Evolutionary conservation across 2,888 invertebrate genomes (phyloP).

Genomic region (Melanchra persicariae): DNA sequence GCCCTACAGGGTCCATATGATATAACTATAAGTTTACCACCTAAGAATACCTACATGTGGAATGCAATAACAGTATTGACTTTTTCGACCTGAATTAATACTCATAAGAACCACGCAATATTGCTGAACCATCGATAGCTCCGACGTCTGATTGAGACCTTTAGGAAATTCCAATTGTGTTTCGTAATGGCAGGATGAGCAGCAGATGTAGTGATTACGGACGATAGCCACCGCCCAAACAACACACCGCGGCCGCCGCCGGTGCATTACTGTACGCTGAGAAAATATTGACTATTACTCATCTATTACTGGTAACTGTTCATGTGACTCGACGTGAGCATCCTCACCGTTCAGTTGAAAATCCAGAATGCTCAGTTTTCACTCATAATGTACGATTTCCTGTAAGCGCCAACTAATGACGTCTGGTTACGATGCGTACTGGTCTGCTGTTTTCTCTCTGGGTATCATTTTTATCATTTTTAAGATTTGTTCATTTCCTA

Average conservation of each 20-base stretch:
- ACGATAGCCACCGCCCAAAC: constrained; percentile 37
- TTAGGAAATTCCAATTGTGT: constrained; percentile 27
- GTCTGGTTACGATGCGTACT: constrained; percentile 66
- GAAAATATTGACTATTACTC: constrained; percentile 56
- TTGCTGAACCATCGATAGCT: constrained; percentile 1
- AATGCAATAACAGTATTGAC: too few relatives aligned
- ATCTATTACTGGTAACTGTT: constrained; percentile 46
- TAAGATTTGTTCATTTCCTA: constrained; percentile 58
- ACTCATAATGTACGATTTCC: constrained; percentile 77
- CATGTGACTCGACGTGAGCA: constrained; percentile 52
- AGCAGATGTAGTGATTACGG: constrained; percentile 48
- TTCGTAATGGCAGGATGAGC: constrained; percentile 44
- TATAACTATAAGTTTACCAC: too few relatives aligned
- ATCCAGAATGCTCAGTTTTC: constrained; percentile 75
- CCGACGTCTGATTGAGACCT: constrained; percentile 28
- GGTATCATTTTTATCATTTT: constrained; percentile 71
- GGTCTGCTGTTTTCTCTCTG: constrained; percentile 72
- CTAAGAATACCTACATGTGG: too few relatives aligned
- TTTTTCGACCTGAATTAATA: too few relatives aligned
- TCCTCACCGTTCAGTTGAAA: constrained; percentile 70
- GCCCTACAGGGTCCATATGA: too few relatives aligned
- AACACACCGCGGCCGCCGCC: constrained; percentile 7
- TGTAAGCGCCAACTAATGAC: constrained; percentile 73
- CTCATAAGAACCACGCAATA: neutral
- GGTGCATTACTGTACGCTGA: constrained; percentile 32